Evolutionary conservation across 92 coral and sea anemone genomes (phyloP).

Genomic region (Epizoanthus ramosus): DNA sequence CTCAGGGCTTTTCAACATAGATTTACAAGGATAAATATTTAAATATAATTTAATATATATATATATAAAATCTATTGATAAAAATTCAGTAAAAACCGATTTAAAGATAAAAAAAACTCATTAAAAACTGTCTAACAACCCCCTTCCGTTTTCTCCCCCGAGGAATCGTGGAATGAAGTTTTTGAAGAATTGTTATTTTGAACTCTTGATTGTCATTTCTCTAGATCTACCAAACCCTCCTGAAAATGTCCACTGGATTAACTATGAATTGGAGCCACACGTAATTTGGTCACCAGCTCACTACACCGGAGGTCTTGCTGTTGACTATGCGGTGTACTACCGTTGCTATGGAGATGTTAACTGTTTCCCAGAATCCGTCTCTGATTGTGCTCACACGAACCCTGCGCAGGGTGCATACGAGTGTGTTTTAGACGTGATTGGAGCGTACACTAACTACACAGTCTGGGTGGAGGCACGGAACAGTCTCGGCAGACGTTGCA

Average conservation of each 20-base stretch:
- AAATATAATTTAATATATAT: too few relatives aligned
- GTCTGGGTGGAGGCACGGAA: constrained; percentile 17
- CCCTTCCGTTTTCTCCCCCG: too few relatives aligned
- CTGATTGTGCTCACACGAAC: background rate
- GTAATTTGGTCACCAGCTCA: constrained; percentile 19
- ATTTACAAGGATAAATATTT: too few relatives aligned
- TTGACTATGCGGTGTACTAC: constrained; percentile 3
- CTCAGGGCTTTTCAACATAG: too few relatives aligned
- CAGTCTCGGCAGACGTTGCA: background rate
- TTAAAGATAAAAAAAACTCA: too few relatives aligned
- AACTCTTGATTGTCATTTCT: too few relatives aligned
- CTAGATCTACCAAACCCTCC: background rate
- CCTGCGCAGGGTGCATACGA: background rate
- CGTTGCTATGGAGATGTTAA: constrained; percentile 24
- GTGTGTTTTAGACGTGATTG: constrained; percentile 6
- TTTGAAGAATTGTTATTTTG: too few relatives aligned
- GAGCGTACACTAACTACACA: background rate
- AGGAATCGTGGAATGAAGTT: too few relatives aligned
- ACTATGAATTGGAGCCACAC: constrained; percentile 11
- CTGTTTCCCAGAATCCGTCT: background rate
- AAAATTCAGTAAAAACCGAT: too few relatives aligned
- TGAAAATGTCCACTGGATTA: constrained; percentile 17
- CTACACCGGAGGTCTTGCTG: constrained; percentile 10
- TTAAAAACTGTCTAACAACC: too few relatives aligned
- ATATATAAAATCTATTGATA: too few relatives aligned